Percentiles rank a stretch among this genome's conserved stretches.
phyloP scores from a whole-genome alignment of 1,140 invertebrate genomes.

The Ridgeia piscesae region DNA sequence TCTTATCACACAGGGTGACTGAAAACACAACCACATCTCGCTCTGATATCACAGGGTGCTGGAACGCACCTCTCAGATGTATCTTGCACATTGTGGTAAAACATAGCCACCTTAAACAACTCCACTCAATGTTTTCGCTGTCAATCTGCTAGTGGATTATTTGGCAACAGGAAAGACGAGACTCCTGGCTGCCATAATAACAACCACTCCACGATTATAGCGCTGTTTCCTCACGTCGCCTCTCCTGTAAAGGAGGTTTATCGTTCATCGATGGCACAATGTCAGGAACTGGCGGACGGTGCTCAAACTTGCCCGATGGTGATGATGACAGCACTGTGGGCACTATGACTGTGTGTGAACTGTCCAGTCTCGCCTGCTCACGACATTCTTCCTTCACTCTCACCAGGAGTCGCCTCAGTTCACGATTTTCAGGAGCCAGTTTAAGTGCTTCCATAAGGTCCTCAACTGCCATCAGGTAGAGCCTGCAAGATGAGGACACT shows the following conservation, averaged over 20 bases:
- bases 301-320: conserved; percentile 12
- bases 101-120: not conserved
- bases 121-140: not conserved
- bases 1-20: not conserved
- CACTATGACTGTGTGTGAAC: conserved; percentile 21
- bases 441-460: conserved; percentile 72
- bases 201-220: conserved; percentile 7
- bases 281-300: conserved; percentile 5
- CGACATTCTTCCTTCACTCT: conserved; percentile 67
- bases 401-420: conserved; percentile 68
- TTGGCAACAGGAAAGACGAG: not conserved
- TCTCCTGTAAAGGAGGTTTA: conserved; percentile 15
- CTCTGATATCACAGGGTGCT: not conserved
- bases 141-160: not conserved
- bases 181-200: not conserved
- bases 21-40: not conserved
- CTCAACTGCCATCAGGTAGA: conserved; percentile 65
- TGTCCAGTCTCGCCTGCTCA: conserved; percentile 50
- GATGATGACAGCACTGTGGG: not conserved
- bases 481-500: conserved; percentile 43
- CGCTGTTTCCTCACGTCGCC: conserved; percentile 28
- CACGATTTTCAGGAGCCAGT: conserved; percentile 68
- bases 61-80: not conserved
- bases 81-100: not conserved
- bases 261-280: conserved; percentile 18